Percentiles rank a stretch among this genome's conserved stretches.
Evolutionary conservation across 2,113 vertebrate species (phyloP).

Genomic region (Formicarius rufipectus): DNA sequence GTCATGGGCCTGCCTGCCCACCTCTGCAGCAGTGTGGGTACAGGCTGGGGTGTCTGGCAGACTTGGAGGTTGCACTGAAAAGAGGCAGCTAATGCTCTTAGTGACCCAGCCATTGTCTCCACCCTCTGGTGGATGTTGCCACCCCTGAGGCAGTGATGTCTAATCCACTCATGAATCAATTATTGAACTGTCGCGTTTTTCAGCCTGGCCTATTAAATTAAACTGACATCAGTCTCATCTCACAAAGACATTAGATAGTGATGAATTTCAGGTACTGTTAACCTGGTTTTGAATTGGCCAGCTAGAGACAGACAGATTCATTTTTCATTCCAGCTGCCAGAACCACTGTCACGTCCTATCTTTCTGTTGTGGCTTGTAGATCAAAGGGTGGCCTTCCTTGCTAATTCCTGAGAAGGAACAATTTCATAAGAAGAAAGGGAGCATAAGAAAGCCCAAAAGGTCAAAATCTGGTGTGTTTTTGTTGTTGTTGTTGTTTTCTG

Average conservation of each 20-base stretch:
- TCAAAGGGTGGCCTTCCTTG: not conserved
- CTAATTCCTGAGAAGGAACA: not conserved
- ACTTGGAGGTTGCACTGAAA: not conserved
- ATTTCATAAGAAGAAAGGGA: not conserved
- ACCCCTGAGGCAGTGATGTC: constrained; percentile 37
- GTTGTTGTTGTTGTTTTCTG: no score
- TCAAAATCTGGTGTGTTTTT: not conserved
- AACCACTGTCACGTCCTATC: not conserved
- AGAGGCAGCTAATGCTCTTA: not conserved
- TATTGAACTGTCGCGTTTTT: constrained; percentile 64
- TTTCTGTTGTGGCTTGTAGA: constrained; percentile 5
- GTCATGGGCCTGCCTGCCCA: not conserved
- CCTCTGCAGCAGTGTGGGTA: not conserved
- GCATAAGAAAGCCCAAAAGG: not conserved
- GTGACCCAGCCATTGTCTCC: not conserved
- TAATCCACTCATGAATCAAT: constrained; percentile 66
- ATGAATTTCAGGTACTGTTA: constrained; percentile 67
- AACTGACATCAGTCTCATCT: constrained; percentile 69
- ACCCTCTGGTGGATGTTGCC: constrained; percentile 7
- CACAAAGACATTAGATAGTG: constrained; percentile 61
- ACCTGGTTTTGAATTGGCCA: constrained; percentile 61
- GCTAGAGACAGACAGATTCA: constrained; percentile 45
- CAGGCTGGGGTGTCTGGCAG: not conserved
- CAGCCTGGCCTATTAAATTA: constrained; percentile 64
- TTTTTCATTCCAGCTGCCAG: constrained; percentile 49